Evolutionary conservation across 2,113 vertebrate species (phyloP), one percentile per base, ranked within the genome.

Genomic region (Amblyornis subalaris): DNA sequence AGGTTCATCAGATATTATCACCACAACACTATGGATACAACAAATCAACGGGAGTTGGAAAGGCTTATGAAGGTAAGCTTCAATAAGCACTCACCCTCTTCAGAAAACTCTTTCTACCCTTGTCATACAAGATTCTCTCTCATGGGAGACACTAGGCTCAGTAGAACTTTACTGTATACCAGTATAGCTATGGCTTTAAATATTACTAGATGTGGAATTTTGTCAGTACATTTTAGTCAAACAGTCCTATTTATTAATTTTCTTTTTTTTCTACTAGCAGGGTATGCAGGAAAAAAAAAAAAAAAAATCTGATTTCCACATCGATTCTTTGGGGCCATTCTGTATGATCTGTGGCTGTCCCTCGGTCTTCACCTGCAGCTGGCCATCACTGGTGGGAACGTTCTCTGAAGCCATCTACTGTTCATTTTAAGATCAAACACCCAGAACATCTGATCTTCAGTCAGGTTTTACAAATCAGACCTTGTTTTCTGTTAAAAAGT

Each of bases 401-500:
- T 66, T 66, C 76, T 83, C 87, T 86, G 91, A 95, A 95, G 94
- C 84, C 83, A 95, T 51, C 85, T 96, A 95, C 54, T 89, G 85
- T 93, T 94, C 92, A 65, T 71, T 57, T 42, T 82, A 79, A 88
- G 53, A 83, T 65, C 74, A 60, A 93, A 72, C 64, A 91, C 25
- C 3, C 54, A 86, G 58, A 82, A 87, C 42, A 71, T 73, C 64
- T 40, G 64, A 92, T 84, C 55, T 40, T 83, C 35, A 94, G 45
- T 47, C 54, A 95, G 53, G 28, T 84, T 96, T 96, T 96, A 90
- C 71, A 96, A 91, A 92, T 82, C 83, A 75, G 78, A 94, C 44
- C n/a, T 92, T 93, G 55, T 92, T 95, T 90, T 96, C 95, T 85
- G 20, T 57, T 82, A 57, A 95, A 94, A 94, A 90, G 50, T 88